These are phyloP conservation scores for Zoanthus sociatus DNA, from an alignment of 92 coral and sea anemone species.

Conservation along the genomic window DNA sequence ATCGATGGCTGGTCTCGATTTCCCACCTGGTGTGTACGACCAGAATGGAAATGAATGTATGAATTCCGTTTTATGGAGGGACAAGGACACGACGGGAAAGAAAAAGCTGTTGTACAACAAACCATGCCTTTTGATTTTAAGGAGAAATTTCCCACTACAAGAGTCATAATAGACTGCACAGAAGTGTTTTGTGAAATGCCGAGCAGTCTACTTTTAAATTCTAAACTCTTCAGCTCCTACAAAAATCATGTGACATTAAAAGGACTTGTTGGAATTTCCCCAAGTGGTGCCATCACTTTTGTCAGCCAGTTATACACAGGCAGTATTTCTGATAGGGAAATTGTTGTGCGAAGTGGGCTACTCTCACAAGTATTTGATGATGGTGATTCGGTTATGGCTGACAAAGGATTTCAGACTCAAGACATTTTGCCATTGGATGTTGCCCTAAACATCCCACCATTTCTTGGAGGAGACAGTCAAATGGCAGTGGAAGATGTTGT, in stretches of 20 bases:
- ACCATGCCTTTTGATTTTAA: too few species aligned
- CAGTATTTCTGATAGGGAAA: conserved; percentile 48
- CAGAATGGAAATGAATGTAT: conserved; percentile 65
- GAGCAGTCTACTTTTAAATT: conserved; percentile 57
- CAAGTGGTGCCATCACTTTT: neutral
- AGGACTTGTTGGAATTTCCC: conserved; percentile 50
- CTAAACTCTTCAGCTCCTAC: conserved; percentile 53
- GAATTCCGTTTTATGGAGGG: conserved; percentile 55
- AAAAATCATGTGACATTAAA: conserved; percentile 40
- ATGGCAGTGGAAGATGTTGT: conserved; percentile 60
- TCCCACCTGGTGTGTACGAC: conserved; percentile 57
- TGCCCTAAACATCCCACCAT: conserved; percentile 48
- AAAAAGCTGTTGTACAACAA: neutral
- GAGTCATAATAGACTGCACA: neutral
- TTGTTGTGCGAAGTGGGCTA: conserved; percentile 59
- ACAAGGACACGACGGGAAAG: conserved; percentile 33
- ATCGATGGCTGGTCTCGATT: conserved; percentile 64
- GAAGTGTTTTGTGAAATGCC: conserved; percentile 68
- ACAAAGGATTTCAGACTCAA: conserved; percentile 49
- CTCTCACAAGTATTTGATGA: conserved; percentile 14
- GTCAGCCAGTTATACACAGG: conserved; percentile 21
- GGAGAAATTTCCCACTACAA: too few species aligned
- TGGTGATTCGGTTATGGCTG: conserved; percentile 57
- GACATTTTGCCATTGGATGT: conserved; percentile 60
- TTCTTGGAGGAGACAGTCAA: conserved; percentile 53